These are phyloP conservation scores for Chaetorhynchus papuensis DNA, from an alignment of 2,113 vertebrate species.

Conservation along the genomic window DNA sequence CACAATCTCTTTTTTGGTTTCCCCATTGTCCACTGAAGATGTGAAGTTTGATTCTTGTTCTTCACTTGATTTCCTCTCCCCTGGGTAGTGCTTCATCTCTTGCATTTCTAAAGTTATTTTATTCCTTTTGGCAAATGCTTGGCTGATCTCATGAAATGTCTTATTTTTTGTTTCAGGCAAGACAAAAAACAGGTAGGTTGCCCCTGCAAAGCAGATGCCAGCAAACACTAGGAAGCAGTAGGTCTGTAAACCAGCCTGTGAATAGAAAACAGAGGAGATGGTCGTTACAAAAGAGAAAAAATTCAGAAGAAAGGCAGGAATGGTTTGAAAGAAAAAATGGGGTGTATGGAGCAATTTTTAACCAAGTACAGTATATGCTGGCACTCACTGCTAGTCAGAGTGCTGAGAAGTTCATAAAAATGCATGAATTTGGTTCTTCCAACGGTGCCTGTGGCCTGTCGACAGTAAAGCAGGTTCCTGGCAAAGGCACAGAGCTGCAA, in stretches of 20 bases:
- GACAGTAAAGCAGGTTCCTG: not conserved
- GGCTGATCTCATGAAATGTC: conserved; percentile 88
- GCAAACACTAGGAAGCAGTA: conserved; percentile 91
- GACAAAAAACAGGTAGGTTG: conserved; percentile 80
- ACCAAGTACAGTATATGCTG: not conserved
- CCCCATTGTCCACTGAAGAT: not conserved
- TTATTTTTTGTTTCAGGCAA: conserved; percentile 96
- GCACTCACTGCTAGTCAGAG: not conserved
- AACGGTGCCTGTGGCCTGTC: not conserved
- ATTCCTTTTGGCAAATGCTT: conserved; percentile 87
- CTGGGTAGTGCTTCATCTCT: conserved; percentile 58
- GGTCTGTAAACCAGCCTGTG: conserved; percentile 78
- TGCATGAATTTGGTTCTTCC: not conserved
- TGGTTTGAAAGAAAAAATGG: not conserved
- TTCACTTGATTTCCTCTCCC: not conserved
- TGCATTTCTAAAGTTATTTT: conserved; percentile 63
- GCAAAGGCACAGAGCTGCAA: not conserved
- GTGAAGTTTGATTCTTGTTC: conserved; percentile 34
- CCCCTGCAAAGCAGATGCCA: conserved; percentile 75
- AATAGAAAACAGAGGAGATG: not conserved
- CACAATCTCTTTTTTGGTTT: not conserved
- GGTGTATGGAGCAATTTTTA: not conserved
- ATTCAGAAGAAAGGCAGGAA: not conserved
- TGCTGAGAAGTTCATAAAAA: not conserved
- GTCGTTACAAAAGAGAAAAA: not conserved